A percentile compares a stretch with the other conserved stretches of the same genome.
phyloP scores from a whole-genome alignment of 2,797 vertebrate genomes.

The Protonibea diacanthus region DNA sequence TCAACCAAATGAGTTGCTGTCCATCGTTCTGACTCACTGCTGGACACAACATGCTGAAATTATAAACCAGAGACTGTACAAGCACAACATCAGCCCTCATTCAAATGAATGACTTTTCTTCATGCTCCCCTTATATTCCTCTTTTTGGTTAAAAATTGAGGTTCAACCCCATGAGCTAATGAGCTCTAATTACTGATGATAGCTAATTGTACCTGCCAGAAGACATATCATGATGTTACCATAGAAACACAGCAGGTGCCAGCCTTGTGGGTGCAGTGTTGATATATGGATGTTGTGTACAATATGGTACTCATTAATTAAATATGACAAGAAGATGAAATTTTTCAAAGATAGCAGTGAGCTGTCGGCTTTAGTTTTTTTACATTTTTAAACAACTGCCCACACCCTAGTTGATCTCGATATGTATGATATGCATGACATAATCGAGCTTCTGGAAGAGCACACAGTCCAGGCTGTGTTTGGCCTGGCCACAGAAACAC shows the following conservation, averaged over 20 bases:
- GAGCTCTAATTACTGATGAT: constrained; percentile 67
- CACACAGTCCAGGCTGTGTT: constrained; percentile 41
- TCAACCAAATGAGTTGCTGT: constrained; percentile 8
- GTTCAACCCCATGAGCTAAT: constrained; percentile 37
- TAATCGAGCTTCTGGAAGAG: constrained; percentile 26
- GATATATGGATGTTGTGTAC: constrained; percentile 47
- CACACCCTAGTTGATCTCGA: neutral
- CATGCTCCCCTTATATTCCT: constrained; percentile 11
- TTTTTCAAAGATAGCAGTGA: constrained; percentile 24
- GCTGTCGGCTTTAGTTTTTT: neutral
- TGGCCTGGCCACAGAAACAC: constrained; percentile 41
- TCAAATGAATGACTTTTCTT: neutral
- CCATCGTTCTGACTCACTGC: constrained; percentile 34
- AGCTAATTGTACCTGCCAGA: constrained; percentile 49
- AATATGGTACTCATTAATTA: constrained; percentile 53
- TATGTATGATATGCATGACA: constrained; percentile 20
- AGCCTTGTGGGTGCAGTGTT: constrained; percentile 51
- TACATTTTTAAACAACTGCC: neutral
- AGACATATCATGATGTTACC: constrained; percentile 54
- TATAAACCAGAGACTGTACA: neutral
- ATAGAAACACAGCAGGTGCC: constrained; percentile 62
- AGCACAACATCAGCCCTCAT: neutral
- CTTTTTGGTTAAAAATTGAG: constrained; percentile 41
- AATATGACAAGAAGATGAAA: constrained; percentile 32
- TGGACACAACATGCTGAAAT: neutral